phyloP scores from a whole-genome alignment of 2,113 vertebrate species.

The Notechis scutatus region DNA sequence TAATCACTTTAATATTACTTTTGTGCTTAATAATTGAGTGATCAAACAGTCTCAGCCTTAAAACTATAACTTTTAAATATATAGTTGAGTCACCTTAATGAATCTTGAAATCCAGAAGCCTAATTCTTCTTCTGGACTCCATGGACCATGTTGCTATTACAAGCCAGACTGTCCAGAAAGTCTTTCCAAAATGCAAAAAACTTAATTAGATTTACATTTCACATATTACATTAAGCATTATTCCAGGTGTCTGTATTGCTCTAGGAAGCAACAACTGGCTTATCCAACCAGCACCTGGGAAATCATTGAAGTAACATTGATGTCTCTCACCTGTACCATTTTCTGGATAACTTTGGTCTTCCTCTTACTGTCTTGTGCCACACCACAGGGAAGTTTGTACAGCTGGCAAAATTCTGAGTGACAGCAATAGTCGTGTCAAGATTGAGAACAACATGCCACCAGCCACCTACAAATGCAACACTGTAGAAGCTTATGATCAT shows the following conservation, averaged over 20 bases:
- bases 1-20: neutral
- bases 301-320: neutral
- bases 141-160: neutral
- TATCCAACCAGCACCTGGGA: neutral
- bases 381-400: constrained; percentile 96
- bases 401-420: constrained; percentile 97
- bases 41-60: neutral
- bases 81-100: neutral
- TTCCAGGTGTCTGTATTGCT: neutral
- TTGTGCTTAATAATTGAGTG: neutral
- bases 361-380: constrained; percentile 99
- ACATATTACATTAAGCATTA: neutral
- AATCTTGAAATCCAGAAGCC: constrained; percentile 10
- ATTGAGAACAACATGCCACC: constrained; percentile 99
- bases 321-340: constrained; percentile 92
- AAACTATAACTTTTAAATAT: neutral
- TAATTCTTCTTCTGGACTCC: constrained; percentile 8
- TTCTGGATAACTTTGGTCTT: constrained; percentile 92
- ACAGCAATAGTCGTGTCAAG: constrained; percentile 92
- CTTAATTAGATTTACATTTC: neutral
- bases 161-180: neutral
- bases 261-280: neutral
- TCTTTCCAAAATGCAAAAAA: neutral
- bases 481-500: neutral
- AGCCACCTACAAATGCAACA: constrained; percentile 80